Percentiles rank a stretch among this genome's conserved stretches.
Conservation (phyloP, 2,888 invertebrate species). For the Polietes domitor region DNA sequence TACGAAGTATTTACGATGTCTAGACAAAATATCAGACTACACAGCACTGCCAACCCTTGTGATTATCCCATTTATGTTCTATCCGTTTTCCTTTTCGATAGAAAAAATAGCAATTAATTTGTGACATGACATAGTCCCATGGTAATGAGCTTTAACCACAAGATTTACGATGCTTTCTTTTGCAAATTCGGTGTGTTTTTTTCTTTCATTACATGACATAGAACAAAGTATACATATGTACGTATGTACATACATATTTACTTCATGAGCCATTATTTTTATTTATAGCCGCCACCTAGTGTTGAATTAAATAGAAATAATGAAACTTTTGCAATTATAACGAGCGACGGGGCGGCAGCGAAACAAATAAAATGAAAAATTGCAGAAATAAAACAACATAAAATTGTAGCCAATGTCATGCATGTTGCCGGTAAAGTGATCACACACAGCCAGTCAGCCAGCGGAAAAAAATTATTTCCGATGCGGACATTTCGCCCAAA, state of each 20-base stretch:
- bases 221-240: background rate
- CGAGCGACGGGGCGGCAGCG: background rate
- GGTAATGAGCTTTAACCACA: too few species aligned
- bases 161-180: too few species aligned
- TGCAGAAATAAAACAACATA: constrained; percentile 39
- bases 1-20: too few species aligned
- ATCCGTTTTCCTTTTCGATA: too few species aligned
- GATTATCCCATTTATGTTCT: too few species aligned
- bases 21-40: too few species aligned
- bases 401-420: constrained; percentile 39
- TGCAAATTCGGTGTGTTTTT: background rate
- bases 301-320: background rate
- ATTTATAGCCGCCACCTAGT: constrained; percentile 13
- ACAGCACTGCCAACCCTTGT: too few species aligned
- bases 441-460: constrained; percentile 12
- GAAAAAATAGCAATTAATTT: too few species aligned
- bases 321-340: background rate
- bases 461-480: constrained; percentile 48
- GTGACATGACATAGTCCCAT: too few species aligned
- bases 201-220: background rate
- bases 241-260: too few species aligned
- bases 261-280: constrained; percentile 36
- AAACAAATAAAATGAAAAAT: constrained; percentile 12
- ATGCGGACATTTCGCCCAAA: constrained; percentile 21
- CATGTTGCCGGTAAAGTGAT: constrained; percentile 46